These are phyloP conservation scores for Seira ritae DNA, from an alignment of 2,888 invertebrate species.

Conservation along the genomic window DNA sequence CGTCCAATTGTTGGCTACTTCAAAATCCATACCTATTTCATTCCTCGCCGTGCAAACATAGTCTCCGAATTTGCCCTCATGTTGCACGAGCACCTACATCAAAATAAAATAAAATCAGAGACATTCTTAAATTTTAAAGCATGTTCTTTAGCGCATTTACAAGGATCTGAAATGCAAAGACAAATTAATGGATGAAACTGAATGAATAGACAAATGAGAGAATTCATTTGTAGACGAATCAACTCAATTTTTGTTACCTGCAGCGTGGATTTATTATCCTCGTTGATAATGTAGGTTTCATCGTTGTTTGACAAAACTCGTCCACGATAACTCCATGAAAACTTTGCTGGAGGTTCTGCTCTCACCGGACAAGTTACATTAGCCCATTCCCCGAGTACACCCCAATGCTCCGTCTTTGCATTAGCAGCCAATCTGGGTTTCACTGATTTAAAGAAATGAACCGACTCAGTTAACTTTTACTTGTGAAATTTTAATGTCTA, in stretches of 20 bases:
- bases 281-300: constrained; percentile 68
- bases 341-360: constrained; percentile 79
- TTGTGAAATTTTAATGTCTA: not conserved
- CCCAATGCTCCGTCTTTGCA: constrained; percentile 68
- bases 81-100: constrained; percentile 65
- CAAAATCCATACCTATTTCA: constrained; percentile 67
- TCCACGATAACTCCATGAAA: constrained; percentile 76
- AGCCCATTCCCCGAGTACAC: constrained; percentile 77
- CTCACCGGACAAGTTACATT: constrained; percentile 80
- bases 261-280: constrained; percentile 71
- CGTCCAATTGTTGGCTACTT: no score
- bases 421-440: constrained; percentile 68
- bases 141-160: no score
- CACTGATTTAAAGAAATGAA: constrained; percentile 55
- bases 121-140: no score
- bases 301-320: constrained; percentile 64
- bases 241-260: constrained; percentile 66
- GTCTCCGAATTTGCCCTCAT: constrained; percentile 68
- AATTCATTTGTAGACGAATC: no score
- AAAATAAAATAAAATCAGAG: not conserved
- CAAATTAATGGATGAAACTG: no score
- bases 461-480: not conserved
- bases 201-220: not conserved
- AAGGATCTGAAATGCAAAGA: no score
- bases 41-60: constrained; percentile 70